Evolutionary conservation across 2,113 vertebrate species (phyloP).

Genomic region (Grammomys surdaster): DNA sequence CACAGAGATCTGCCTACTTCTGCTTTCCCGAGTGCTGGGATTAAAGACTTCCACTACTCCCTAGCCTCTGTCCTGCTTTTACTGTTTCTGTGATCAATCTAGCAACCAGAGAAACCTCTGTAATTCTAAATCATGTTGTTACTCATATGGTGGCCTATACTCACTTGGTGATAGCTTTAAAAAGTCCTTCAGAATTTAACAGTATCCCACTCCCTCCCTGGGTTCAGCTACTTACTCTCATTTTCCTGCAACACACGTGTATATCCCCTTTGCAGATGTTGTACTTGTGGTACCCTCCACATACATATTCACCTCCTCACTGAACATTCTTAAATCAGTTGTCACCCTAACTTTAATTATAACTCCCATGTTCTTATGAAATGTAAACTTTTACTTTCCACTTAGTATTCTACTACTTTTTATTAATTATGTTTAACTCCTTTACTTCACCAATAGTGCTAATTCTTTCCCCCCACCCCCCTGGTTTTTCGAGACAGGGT

Average conservation of each 20-base stretch:
- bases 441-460: not conserved
- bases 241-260: not conserved
- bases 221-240: not conserved
- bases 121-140: not conserved
- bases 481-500: no score
- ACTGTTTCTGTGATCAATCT: not conserved
- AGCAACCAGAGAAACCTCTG: not conserved
- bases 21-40: not conserved
- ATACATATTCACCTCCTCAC: not conserved
- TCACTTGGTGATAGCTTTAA: not conserved
- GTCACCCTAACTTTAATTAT: constrained; percentile 17
- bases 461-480: not conserved
- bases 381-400: not conserved
- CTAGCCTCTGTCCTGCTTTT: not conserved
- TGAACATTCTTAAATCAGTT: not conserved
- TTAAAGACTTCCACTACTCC: not conserved
- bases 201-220: not conserved
- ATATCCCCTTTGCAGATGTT: not conserved
- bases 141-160: not conserved
- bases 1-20: not conserved
- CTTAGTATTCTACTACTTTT: not conserved
- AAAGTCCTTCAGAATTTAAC: not conserved
- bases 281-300: not conserved
- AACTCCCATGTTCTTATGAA: not conserved
- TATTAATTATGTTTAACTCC: not conserved